Conservation (phyloP, 2,888 invertebrate species). For the Pimpla rufipes region DNA sequence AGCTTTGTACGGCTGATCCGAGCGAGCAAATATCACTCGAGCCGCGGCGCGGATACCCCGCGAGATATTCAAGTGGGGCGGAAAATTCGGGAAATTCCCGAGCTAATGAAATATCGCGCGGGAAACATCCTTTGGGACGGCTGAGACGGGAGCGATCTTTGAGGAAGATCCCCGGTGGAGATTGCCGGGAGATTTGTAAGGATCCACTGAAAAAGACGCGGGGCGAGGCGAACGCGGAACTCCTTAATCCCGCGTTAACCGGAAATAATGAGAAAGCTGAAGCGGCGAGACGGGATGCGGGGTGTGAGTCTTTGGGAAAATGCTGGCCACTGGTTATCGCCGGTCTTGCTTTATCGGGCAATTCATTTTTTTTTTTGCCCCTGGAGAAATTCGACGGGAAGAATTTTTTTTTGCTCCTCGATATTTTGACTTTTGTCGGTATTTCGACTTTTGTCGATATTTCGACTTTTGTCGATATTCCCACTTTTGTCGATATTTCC, state of each 20-base stretch:
- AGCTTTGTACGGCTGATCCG: neutral
- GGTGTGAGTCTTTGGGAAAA: neutral
- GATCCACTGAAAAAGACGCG: slow-evolving; percentile 10
- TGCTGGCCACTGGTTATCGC: neutral
- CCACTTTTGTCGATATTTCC: too few species aligned
- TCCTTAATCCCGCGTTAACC: slow-evolving; percentile 22
- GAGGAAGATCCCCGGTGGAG: neutral
- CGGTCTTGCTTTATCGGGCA: too few species aligned
- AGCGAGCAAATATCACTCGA: slow-evolving; percentile 8
- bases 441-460: too few species aligned
- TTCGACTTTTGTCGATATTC: too few species aligned
- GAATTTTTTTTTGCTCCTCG: too few species aligned
- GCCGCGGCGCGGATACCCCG: neutral
- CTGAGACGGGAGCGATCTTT: neutral
- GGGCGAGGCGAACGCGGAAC: neutral
- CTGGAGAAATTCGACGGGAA: too few species aligned
- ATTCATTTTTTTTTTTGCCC: too few species aligned
- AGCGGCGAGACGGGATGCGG: neutral
- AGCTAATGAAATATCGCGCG: neutral
- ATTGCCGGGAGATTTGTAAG: slow-evolving; percentile 43
- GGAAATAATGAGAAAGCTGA: slow-evolving; percentile 2
- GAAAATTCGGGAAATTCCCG: neutral
- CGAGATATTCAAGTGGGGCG: neutral
- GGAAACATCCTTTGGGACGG: neutral
- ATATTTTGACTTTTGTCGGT: too few species aligned